phyloP scores from a whole-genome alignment of 2,797 vertebrate genomes.

The Odontamblyopus lacepedii region DNA sequence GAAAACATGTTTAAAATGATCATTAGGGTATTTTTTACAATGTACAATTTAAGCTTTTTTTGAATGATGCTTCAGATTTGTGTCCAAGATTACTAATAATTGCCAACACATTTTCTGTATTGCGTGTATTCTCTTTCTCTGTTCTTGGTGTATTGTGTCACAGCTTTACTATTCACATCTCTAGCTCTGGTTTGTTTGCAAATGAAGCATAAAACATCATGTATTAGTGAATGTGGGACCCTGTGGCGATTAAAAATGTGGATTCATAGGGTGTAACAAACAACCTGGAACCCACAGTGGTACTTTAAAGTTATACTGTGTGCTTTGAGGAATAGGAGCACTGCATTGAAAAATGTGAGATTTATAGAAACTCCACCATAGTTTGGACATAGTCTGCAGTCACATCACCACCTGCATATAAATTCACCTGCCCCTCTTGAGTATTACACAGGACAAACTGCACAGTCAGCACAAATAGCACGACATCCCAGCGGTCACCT shows the following conservation, averaged over 20 bases:
- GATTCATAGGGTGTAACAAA: background rate
- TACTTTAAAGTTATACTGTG: background rate
- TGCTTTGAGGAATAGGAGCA: background rate
- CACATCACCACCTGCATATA: conserved; percentile 62
- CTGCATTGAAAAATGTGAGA: conserved; percentile 2
- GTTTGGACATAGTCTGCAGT: conserved; percentile 47
- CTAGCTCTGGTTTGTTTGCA: background rate
- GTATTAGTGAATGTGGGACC: background rate
- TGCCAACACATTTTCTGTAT: background rate
- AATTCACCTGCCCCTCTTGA: conserved; percentile 59
- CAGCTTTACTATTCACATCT: background rate
- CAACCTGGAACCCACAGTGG: background rate
- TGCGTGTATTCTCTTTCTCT: background rate
- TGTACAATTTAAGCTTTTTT: background rate
- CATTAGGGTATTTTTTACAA: background rate
- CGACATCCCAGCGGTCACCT: conserved; percentile 39
- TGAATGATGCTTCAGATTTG: no score
- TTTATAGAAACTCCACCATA: conserved; percentile 21
- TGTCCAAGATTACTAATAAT: no score
- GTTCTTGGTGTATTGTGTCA: background rate
- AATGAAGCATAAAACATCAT: background rate
- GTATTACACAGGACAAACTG: conserved; percentile 11
- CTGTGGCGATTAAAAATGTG: background rate
- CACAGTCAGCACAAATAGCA: conserved; percentile 21
- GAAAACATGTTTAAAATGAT: conserved; percentile 7